These are phyloP conservation scores for Echinops telfairi DNA, from an alignment of 2,113 vertebrate genomes.

Conservation along the genomic window DNA sequence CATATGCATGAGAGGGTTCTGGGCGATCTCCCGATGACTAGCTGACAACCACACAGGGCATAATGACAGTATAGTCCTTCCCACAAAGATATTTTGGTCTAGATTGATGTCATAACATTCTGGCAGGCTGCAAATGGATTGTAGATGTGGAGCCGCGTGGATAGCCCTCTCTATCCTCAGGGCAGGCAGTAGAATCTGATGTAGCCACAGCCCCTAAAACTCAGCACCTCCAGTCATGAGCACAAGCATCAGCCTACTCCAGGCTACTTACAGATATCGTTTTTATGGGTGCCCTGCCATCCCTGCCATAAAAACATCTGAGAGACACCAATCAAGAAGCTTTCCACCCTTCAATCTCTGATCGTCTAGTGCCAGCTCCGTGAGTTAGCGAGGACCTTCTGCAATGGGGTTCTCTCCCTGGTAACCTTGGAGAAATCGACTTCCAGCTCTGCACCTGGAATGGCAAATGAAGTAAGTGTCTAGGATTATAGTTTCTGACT, in stretches of 20 bases:
- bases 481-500: background rate
- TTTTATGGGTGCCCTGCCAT: background rate
- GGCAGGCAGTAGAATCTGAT: too few relatives aligned
- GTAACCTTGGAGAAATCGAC: background rate
- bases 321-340: background rate
- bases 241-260: background rate
- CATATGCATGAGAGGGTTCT: background rate
- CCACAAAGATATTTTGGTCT: background rate
- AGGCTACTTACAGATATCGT: background rate
- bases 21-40: background rate
- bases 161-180: too few relatives aligned
- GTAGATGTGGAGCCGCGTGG: too few relatives aligned
- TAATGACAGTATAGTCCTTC: background rate
- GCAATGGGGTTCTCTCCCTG: conserved; percentile 22
- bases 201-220: background rate
- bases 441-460: background rate
- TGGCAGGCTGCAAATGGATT: background rate
- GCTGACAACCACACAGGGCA: background rate
- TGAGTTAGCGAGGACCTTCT: background rate
- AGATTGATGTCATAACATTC: background rate
- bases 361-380: background rate
- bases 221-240: background rate
- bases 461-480: conserved; percentile 31
- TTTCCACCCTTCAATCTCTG: background rate
- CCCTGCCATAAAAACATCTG: background rate